Conservation (phyloP, 2,113 vertebrate genomes). For the Panthera uncia region DNA sequence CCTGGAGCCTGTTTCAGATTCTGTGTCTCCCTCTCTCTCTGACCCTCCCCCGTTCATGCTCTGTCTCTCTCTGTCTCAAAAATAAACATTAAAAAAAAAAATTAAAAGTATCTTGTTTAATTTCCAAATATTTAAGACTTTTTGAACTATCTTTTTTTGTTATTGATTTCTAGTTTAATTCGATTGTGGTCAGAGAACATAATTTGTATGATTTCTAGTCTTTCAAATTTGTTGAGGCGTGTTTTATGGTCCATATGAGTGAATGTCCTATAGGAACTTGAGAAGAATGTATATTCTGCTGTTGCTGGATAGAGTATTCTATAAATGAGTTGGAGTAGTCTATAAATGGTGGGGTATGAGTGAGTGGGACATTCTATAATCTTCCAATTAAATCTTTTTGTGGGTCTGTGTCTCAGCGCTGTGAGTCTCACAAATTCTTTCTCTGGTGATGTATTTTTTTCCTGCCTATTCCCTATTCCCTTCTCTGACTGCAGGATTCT, state of each 20-base stretch:
- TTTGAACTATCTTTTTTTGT: neutral
- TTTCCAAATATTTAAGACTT: conserved; percentile 22
- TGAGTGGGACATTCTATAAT: neutral
- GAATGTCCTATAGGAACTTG: neutral
- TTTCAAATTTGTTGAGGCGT: neutral
- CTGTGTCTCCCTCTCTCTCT: too few relatives aligned
- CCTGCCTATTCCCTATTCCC: neutral
- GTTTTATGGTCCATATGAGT: neutral
- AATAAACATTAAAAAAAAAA: too few relatives aligned
- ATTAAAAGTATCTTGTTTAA: conserved; percentile 12
- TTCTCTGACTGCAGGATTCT: neutral
- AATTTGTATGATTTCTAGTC: neutral
- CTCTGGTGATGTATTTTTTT: neutral
- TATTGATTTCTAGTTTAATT: conserved; percentile 2
- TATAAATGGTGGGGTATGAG: neutral
- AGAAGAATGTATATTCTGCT: neutral
- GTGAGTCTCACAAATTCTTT: neutral
- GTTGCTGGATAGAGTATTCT: neutral
- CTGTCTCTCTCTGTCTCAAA: too few relatives aligned
- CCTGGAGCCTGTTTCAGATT: too few relatives aligned
- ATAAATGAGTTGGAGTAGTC: neutral
- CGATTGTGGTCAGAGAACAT: neutral
- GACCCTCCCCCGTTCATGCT: too few relatives aligned
- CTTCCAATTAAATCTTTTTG: neutral
- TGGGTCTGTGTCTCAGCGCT: neutral